Conservation (phyloP, 2,888 invertebrate genomes). For the Idaea straminata region DNA sequence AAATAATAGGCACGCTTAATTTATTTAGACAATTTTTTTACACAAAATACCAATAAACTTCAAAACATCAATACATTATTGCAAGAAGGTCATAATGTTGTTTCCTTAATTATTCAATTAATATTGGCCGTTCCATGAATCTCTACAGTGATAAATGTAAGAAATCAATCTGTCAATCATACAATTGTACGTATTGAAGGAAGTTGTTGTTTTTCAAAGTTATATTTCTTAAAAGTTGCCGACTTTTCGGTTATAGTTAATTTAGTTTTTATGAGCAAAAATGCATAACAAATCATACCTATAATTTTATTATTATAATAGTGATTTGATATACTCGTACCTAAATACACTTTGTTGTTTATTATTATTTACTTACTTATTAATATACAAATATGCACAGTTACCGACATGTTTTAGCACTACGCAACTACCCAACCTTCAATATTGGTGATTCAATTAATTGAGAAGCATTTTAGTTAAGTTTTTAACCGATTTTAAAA, state of each 20-base stretch:
- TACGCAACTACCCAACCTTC: no score
- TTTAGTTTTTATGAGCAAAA: not conserved
- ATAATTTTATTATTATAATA: not conserved
- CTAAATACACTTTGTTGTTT: not conserved
- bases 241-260: not conserved
- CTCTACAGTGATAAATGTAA: constrained; percentile 21
- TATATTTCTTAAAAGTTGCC: constrained; percentile 2
- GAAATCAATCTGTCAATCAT: constrained; percentile 29
- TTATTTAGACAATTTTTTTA: no score
- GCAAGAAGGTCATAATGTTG: constrained; percentile 4
- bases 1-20: no score
- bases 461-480: no score
- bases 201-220: not conserved
- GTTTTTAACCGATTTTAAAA: no score
- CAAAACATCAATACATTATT: constrained; percentile 5
- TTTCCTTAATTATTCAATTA: constrained; percentile 23
- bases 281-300: not conserved
- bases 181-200: constrained; percentile 15
- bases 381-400: no score
- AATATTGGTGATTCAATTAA: no score
- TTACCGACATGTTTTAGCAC: no score
- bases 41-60: not conserved
- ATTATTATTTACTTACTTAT: no score
- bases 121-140: constrained; percentile 14
- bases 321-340: not conserved